Evolutionary conservation across 2,888 invertebrate species (phyloP).

Genomic region (Euclidia mi): DNA sequence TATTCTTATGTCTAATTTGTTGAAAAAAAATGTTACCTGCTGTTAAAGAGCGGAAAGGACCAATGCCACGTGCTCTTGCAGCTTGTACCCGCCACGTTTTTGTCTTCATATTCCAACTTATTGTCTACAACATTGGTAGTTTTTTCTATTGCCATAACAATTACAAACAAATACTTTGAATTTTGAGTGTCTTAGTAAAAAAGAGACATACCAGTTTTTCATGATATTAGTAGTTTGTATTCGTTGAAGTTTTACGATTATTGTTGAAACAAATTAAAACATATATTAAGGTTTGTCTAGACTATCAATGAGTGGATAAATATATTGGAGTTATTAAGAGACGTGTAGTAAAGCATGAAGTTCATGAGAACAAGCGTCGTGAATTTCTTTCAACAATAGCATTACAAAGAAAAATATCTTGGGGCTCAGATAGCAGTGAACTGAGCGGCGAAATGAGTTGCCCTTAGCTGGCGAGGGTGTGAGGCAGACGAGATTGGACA

Average conservation of each 20-base stretch:
- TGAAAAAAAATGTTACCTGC: conserved; percentile 86
- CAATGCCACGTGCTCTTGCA: conserved; percentile 87
- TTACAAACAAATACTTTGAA: conserved; percentile 41
- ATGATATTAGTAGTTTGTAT: conserved; percentile 7
- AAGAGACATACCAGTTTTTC: conserved; percentile 24
- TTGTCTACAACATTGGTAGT: conserved; percentile 56
- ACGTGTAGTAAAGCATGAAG: conserved; percentile 43
- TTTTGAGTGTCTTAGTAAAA: conserved; percentile 27
- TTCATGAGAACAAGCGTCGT: conserved; percentile 62
- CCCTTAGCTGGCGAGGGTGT: conserved; percentile 87
- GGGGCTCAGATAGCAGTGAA: conserved; percentile 82
- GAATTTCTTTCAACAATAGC: conserved; percentile 82
- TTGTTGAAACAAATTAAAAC: not conserved
- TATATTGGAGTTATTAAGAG: conserved; percentile 12
- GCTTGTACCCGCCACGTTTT: conserved; percentile 68
- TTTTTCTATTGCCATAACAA: conserved; percentile 55
- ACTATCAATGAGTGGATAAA: conserved; percentile 16
- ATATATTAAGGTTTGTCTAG: not conserved
- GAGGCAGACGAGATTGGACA: conserved; percentile 80
- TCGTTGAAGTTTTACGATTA: not conserved
- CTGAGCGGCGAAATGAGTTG: conserved; percentile 87
- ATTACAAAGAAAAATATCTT: conserved; percentile 88
- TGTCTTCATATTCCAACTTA: conserved; percentile 45
- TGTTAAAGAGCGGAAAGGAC: conserved; percentile 84
- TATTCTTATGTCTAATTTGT: conserved; percentile 77